These are phyloP conservation scores for Rhodinocichla rosea DNA, from an alignment of 2,113 vertebrate genomes.

Conservation along the genomic window DNA sequence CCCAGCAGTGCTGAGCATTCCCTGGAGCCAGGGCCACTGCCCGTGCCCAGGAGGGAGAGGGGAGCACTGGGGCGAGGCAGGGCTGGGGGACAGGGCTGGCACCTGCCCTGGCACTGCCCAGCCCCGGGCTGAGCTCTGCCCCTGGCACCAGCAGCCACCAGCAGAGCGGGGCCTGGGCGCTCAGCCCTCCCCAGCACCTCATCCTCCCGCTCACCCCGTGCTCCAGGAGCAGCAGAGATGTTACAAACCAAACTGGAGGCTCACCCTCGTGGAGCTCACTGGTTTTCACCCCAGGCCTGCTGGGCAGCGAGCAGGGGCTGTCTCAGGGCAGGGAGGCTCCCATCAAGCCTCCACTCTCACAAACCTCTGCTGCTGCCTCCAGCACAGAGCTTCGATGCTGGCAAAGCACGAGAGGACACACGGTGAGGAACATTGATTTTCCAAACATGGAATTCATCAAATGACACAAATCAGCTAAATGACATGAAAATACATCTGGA, in stretches of 20 bases:
- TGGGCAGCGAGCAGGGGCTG: not conserved
- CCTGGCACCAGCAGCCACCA: rapidly evolving
- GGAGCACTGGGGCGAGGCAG: rapidly evolving
- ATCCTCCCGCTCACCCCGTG: not conserved
- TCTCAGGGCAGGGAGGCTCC: not conserved
- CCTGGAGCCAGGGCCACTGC: not conserved
- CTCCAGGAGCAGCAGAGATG: not conserved
- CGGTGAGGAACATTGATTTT: not conserved
- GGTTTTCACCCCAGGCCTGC: not conserved
- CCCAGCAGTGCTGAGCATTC: rapidly evolving
- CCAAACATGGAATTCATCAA: constrained; percentile 57
- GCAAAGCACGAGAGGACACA: not conserved
- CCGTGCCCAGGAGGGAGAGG: rapidly evolving
- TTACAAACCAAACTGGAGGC: not conserved
- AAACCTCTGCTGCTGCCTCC: not conserved
- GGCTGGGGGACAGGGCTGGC: no score
- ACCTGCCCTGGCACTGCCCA: rapidly evolving
- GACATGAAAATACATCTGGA: constrained; percentile 34
- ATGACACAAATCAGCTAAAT: constrained; percentile 49
- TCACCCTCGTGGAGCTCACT: not conserved
- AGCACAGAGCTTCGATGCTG: not conserved
- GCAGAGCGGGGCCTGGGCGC: not conserved
- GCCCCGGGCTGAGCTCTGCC: not conserved
- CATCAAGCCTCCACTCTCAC: rapidly evolving
- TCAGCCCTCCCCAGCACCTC: not conserved